These are phyloP conservation scores for Cygnus buccinator DNA, from an alignment of 2,113 vertebrate species.

Conservation along the genomic window DNA sequence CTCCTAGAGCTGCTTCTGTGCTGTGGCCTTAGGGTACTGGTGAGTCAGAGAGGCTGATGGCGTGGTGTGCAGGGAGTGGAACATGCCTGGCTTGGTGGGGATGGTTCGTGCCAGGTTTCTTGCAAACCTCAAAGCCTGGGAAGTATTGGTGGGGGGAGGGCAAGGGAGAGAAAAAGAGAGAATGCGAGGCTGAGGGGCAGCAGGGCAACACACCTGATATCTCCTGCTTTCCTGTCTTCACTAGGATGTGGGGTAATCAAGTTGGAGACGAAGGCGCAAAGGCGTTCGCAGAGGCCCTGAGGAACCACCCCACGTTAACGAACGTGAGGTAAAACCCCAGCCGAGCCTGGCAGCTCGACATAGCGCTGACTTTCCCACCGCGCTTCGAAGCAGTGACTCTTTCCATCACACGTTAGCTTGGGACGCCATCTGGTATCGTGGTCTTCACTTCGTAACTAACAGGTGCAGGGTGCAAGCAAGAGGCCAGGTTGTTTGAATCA, in stretches of 20 bases:
- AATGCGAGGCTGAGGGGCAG: background rate
- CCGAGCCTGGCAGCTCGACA: accelerated
- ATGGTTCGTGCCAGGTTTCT: background rate
- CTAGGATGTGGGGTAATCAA: constrained; percentile 95
- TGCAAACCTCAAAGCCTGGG: background rate
- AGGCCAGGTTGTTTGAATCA: background rate
- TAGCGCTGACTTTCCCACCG: background rate
- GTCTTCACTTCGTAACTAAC: background rate
- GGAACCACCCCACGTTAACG: constrained; percentile 84
- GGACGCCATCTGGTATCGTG: background rate
- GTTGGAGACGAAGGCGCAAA: constrained; percentile 91
- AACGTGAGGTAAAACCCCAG: constrained; percentile 84
- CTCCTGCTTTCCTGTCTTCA: constrained; percentile 26
- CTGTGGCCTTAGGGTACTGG: background rate
- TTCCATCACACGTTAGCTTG: background rate
- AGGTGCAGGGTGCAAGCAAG: background rate
- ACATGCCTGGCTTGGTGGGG: background rate
- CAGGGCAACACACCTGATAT: background rate
- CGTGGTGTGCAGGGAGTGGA: background rate
- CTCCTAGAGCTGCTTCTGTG: background rate
- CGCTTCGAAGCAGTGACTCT: background rate
- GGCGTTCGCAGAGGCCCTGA: constrained; percentile 89
- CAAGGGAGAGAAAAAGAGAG: background rate
- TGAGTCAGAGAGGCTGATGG: background rate
- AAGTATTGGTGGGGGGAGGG: background rate